Conservation (phyloP, 2,888 invertebrate species). For the Stenchaetothrips biformis region DNA sequence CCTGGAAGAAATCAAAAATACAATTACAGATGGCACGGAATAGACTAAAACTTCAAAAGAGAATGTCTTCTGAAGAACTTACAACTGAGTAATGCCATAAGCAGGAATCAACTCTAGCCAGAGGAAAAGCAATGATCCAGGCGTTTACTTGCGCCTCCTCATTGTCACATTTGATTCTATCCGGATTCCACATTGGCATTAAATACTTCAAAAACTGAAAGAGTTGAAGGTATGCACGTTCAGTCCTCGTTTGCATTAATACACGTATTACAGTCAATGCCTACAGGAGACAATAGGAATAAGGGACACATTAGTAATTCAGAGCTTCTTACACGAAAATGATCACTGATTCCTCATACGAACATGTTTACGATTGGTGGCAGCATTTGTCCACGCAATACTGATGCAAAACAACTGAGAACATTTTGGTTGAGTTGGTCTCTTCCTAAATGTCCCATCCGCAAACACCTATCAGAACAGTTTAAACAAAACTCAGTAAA, state of each 20-base stretch:
- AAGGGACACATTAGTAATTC: no score
- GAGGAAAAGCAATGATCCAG: neutral
- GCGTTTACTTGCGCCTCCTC: neutral
- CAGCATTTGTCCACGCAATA: neutral
- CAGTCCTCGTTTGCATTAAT: neutral
- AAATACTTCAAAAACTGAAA: neutral
- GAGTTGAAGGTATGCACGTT: neutral
- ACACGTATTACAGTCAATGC: neutral
- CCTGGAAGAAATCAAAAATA: neutral
- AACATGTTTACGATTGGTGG: neutral
- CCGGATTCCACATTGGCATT: neutral
- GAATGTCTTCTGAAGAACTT: neutral
- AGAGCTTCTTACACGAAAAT: no score
- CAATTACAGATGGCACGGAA: no score
- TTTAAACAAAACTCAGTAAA: neutral
- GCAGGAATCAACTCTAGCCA: neutral
- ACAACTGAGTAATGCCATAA: conserved; percentile 2
- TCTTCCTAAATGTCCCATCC: conserved; percentile 2
- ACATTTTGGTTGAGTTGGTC: neutral
- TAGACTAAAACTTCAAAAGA: no score
- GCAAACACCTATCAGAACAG: neutral
- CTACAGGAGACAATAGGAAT: neutral
- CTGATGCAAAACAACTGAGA: neutral
- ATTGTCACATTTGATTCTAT: neutral
- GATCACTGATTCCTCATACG: neutral